Evolutionary conservation across 92 coral and sea anemone genomes (phyloP).

Genomic region (Desmophyllum pertusum): DNA sequence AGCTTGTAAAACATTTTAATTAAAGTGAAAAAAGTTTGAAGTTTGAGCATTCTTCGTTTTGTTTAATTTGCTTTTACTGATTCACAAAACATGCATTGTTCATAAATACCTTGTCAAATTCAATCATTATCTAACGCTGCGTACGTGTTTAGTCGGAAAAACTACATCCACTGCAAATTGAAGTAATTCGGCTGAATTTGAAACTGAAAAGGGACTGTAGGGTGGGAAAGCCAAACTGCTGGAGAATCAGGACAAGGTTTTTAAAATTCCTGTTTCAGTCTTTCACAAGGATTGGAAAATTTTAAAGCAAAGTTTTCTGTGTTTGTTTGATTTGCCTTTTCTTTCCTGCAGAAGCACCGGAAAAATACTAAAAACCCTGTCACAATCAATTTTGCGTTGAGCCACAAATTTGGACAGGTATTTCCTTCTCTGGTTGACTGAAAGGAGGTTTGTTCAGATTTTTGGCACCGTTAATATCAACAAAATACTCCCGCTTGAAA

Average conservation of each 20-base stretch:
- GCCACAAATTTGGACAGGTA: neutral
- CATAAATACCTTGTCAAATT: neutral
- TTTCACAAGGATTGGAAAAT: neutral
- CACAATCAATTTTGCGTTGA: neutral
- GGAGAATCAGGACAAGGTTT: neutral
- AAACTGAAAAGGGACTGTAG: too few species aligned
- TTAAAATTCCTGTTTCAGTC: neutral
- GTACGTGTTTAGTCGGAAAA: neutral
- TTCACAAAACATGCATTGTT: neutral
- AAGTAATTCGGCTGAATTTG: neutral
- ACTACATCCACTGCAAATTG: neutral
- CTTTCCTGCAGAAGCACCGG: neutral
- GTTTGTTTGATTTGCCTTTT: neutral
- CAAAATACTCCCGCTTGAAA: neutral
- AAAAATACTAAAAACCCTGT: neutral
- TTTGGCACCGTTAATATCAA: neutral
- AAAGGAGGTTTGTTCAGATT: neutral
- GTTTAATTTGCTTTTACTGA: neutral
- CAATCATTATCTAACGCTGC: neutral
- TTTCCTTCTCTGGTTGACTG: neutral
- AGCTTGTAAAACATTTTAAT: neutral
- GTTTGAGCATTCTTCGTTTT: neutral
- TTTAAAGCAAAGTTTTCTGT: neutral
- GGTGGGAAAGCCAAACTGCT: too few species aligned
- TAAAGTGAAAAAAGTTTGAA: neutral